phyloP scores from a whole-genome alignment of 92 coral and sea anemone species.

The Epizoanthus stellaris region DNA sequence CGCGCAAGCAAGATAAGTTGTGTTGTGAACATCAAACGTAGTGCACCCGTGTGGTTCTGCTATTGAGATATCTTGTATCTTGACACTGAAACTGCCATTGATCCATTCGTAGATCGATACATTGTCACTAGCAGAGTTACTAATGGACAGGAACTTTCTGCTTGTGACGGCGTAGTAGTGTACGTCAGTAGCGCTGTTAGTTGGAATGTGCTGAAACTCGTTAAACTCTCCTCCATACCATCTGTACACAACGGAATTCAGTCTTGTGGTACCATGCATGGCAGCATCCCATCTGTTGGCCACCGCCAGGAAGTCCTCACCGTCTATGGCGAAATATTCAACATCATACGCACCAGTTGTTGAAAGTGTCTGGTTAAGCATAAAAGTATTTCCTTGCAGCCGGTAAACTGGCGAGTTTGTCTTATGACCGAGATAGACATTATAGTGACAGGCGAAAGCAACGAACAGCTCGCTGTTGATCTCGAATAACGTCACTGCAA shows the following conservation, averaged over 20 bases:
- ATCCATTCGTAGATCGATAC: background rate
- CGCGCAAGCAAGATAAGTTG: background rate
- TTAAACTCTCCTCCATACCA: background rate
- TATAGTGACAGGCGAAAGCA: background rate
- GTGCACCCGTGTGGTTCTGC: background rate
- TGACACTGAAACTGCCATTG: too few species aligned
- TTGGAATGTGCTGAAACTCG: background rate
- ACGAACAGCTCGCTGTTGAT: background rate
- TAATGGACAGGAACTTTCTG: background rate
- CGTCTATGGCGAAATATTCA: background rate
- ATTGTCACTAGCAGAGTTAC: too few species aligned
- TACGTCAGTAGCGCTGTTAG: background rate
- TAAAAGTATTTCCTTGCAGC: background rate
- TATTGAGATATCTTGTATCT: background rate
- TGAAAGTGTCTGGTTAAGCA: background rate
- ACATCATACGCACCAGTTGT: background rate
- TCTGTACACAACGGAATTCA: conserved; percentile 5
- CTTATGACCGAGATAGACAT: background rate
- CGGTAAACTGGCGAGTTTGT: background rate
- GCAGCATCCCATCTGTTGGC: background rate
- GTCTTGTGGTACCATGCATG: too few species aligned
- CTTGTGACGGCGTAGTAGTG: background rate
- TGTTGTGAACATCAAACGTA: background rate
- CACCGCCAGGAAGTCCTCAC: background rate
- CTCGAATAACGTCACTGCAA: background rate